Conservation (phyloP, 2,888 invertebrate species). For the Elmis aenea region DNA sequence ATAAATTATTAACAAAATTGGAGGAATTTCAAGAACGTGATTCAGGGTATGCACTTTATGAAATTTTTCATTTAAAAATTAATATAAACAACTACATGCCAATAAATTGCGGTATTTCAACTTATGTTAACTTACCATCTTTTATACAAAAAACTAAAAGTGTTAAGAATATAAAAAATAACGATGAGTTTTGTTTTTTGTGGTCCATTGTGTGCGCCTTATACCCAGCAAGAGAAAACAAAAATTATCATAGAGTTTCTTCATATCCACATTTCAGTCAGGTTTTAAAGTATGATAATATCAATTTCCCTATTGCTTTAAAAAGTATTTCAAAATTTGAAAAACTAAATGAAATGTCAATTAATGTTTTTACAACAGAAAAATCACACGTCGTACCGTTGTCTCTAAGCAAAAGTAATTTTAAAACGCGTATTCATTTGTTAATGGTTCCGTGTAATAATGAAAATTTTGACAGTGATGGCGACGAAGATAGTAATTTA, state of each 20-base stretch:
- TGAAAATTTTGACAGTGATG: too few relatives aligned
- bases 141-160: conserved; percentile 20
- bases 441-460: conserved; percentile 1
- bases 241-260: conserved; percentile 11
- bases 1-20: conserved; percentile 16
- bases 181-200: conserved; percentile 22
- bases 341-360: conserved; percentile 18
- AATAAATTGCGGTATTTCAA: conserved; percentile 14
- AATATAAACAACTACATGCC: conserved; percentile 14
- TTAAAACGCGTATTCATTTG: conserved; percentile 1
- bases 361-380: conserved; percentile 23
- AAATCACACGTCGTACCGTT: conserved; percentile 9
- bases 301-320: conserved; percentile 17
- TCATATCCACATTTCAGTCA: conserved; percentile 17
- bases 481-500: not conserved
- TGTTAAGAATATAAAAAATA: conserved; percentile 26
- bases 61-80: conserved; percentile 17
- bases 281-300: conserved; percentile 16
- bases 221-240: conserved; percentile 9
- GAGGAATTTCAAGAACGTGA: conserved; percentile 27
- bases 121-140: conserved; percentile 17
- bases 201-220: conserved; percentile 21
- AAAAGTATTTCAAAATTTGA: conserved; percentile 20
- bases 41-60: conserved; percentile 22
- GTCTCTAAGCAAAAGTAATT: conserved; percentile 6